Evolutionary conservation across 2,888 invertebrate species (phyloP).

Genomic region (Tenthredo distinguenda): DNA sequence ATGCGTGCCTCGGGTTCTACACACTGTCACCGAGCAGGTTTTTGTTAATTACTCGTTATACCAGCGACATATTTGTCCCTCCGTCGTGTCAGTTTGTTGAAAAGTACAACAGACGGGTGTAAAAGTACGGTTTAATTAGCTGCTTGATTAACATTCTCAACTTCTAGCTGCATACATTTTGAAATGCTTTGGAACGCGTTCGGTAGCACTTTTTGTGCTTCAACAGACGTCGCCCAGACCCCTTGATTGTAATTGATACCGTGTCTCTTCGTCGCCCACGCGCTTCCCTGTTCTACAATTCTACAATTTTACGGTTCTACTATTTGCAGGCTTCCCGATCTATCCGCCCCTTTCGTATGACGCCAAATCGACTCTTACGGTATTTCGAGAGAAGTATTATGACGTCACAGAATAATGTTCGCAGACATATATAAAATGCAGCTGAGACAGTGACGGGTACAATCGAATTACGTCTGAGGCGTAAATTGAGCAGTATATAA

Average conservation of each 20-base stretch:
- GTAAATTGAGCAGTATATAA: background rate
- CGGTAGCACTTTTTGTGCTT: constrained; percentile 43
- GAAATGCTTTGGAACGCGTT: constrained; percentile 40
- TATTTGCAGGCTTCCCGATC: constrained; percentile 33
- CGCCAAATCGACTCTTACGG: background rate
- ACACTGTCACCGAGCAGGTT: background rate
- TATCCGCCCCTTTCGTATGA: background rate
- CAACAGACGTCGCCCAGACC: constrained; percentile 42
- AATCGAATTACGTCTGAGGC: background rate
- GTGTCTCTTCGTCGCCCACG: constrained; percentile 30
- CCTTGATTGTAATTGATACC: constrained; percentile 44
- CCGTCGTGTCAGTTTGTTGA: background rate
- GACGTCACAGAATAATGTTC: background rate
- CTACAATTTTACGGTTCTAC: constrained; percentile 34
- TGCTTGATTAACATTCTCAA: constrained; percentile 41
- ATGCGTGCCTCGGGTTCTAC: background rate
- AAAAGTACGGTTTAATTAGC: constrained; percentile 17
- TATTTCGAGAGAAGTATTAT: background rate
- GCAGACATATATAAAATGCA: background rate
- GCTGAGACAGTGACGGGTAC: background rate
- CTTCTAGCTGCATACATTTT: constrained; percentile 3
- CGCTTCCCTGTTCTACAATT: constrained; percentile 22
- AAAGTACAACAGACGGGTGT: constrained; percentile 19
- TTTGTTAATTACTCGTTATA: constrained; percentile 25
- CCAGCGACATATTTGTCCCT: constrained; percentile 4